These are phyloP conservation scores for Phalera bucephala DNA, from an alignment of 2,888 invertebrate genomes.

Conservation along the genomic window DNA sequence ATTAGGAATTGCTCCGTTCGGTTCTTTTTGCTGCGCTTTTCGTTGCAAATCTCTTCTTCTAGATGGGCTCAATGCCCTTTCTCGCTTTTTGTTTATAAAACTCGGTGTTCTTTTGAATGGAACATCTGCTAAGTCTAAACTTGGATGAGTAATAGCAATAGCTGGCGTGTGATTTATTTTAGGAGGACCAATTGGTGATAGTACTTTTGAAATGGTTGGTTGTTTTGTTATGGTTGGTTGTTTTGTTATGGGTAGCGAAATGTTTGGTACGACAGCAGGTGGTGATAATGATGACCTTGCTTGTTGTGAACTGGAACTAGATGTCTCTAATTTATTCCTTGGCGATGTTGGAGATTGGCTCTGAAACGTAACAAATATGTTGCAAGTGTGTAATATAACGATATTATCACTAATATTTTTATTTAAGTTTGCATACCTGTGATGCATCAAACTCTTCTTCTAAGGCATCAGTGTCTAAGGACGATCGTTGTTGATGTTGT, in stretches of 20 bases:
- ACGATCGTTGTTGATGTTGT: conserved; percentile 93
- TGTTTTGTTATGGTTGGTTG: conserved; percentile 78
- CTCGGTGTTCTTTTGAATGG: conserved; percentile 77
- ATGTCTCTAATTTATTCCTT: conserved; percentile 74
- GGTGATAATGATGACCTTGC: conserved; percentile 69
- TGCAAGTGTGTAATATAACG: not conserved
- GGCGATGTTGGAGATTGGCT: conserved; percentile 80
- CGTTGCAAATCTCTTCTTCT: conserved; percentile 74
- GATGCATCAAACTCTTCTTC: conserved; percentile 88
- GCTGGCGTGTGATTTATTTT: conserved; percentile 76
- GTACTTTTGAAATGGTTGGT: conserved; percentile 63
- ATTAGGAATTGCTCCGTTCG: conserved; percentile 65
- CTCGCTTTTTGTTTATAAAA: conserved; percentile 77
- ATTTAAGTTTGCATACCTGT: conserved; percentile 55
- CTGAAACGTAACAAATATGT: conserved; percentile 41
- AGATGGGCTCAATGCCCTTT: conserved; percentile 77
- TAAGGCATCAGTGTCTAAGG: conserved; percentile 92
- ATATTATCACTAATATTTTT: too few relatives aligned
- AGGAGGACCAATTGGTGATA: conserved; percentile 50
- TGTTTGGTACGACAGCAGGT: conserved; percentile 72
- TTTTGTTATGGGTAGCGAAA: conserved; percentile 71
- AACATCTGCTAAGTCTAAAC: conserved; percentile 73
- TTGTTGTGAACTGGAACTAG: conserved; percentile 59
- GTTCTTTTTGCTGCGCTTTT: conserved; percentile 67
- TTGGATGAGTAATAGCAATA: conserved; percentile 83